phyloP scores from a whole-genome alignment of 2,888 invertebrate species.

The Bombylius major region DNA sequence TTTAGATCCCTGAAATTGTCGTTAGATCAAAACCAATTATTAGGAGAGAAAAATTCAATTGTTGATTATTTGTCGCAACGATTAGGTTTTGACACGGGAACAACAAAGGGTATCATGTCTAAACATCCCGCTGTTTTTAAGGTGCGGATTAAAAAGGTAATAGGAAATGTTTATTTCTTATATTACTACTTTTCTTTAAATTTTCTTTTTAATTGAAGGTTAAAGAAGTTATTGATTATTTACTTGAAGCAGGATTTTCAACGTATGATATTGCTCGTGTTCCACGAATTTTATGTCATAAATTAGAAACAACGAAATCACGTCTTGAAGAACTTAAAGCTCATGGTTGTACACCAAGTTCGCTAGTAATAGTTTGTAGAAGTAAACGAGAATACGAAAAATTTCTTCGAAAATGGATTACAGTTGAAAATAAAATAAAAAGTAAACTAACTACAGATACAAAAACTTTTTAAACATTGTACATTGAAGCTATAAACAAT shows the following conservation, averaged over 20 bases:
- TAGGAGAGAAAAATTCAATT: constrained; percentile 40
- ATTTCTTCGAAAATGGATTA: constrained; percentile 35
- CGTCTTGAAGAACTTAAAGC: constrained; percentile 40
- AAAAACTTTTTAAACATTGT: too few relatives aligned
- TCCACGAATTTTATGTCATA: constrained; percentile 43
- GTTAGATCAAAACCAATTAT: constrained; percentile 35
- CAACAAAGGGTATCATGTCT: constrained; percentile 39
- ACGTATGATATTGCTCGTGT: constrained; percentile 42
- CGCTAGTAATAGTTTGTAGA: constrained; percentile 43
- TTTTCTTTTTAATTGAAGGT: constrained; percentile 34
- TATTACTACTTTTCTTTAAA: not conserved
- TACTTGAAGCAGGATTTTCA: constrained; percentile 41
- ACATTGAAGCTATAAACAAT: too few relatives aligned
- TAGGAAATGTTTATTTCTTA: not conserved
- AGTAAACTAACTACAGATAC: not conserved
- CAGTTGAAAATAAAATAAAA: not conserved
- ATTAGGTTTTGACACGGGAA: constrained; percentile 37
- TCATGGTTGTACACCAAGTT: constrained; percentile 38
- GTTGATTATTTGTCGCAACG: constrained; percentile 43
- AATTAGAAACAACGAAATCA: constrained; percentile 42
- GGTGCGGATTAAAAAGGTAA: constrained; percentile 45
- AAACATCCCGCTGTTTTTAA: constrained; percentile 42
- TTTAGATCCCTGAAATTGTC: constrained; percentile 30
- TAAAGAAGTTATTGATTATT: constrained; percentile 45
- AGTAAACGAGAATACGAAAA: constrained; percentile 44